Percentiles rank a stretch among this genome's conserved stretches.
These are phyloP conservation scores for Numenius arquata DNA, from an alignment of 2,113 vertebrate genomes.

Conservation along the genomic window DNA sequence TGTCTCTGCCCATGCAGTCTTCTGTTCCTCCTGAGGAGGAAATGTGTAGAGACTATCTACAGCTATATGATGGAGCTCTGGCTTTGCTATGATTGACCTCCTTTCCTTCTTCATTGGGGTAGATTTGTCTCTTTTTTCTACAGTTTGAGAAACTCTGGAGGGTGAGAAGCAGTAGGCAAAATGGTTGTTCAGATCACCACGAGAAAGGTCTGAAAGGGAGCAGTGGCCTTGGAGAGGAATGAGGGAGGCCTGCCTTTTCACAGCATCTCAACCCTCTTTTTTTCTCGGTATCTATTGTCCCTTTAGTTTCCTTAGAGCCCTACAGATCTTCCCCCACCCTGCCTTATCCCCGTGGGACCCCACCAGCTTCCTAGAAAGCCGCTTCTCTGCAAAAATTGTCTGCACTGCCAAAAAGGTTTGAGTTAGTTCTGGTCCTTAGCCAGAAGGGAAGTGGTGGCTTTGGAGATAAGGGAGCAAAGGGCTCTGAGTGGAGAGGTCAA, in stretches of 20 bases:
- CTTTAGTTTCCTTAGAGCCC: neutral
- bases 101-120: neutral
- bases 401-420: neutral
- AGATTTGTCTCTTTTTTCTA: neutral
- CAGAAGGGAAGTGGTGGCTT: neutral
- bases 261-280: neutral
- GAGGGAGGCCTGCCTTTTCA: neutral
- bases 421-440: neutral
- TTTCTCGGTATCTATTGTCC: neutral
- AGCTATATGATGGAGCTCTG: neutral
- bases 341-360: rapidly evolving
- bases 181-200: neutral
- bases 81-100: neutral
- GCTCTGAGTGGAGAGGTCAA: neutral
- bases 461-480: neutral
- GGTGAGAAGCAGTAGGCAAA: neutral
- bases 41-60: neutral
- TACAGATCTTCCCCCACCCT: neutral
- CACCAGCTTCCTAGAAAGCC: neutral
- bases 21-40: neutral
- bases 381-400: neutral
- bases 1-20: neutral
- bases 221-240: neutral
- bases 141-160: neutral
- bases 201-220: neutral